Evolutionary conservation across 1,140 invertebrate genomes (phyloP), one percentile per base, ranked within the genome.

Genomic region (Bombus confusus): DNA sequence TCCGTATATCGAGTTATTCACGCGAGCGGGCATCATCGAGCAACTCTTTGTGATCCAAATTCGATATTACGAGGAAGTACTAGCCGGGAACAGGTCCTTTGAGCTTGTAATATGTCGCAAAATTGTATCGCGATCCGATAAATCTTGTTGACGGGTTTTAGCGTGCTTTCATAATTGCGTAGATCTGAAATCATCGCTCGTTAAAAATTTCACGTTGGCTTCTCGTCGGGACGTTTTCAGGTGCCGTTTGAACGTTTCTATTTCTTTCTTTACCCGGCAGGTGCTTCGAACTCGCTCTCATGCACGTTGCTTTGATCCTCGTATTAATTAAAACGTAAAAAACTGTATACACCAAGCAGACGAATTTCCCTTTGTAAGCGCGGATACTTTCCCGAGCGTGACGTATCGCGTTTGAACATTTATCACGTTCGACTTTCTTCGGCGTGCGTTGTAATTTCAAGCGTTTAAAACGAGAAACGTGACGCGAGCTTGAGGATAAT

Each of bases 261-360:
- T 31, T 79, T 76, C 39, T 73, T 72, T 83, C 34, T 69, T 57
- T 47, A 22, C 52, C 18, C 39, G 81, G 31, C 22, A 8, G 68
- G 9, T 37, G 68, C 31, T 85, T 80, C 68, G 77, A 85, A 85
- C 57, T 28, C 52, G n/a, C 25, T 52, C 47, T 22, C 69, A 69
- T 31, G 43, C n/a, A 13, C 22, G 71, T 5, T 22, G 83, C 83
- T 80, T 85, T 85, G 83, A 80, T 59, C 52, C 5, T 85, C 13
- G 5, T 41, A 80, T 79, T 85, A 80, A 85, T 85, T 80, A 80
- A 85, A 85, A 80, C 13, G 57, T 79, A 80, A 80, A 41, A 71
- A 85, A 79, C 52, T 80, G 57, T 52, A 52, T 18, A 39, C 77
- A 39, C 8, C 37, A 34, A 71, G 25, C 66, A n/a, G 76, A 47